Percentiles rank a stretch among this genome's conserved stretches.
Conservation (phyloP, 2,113 vertebrate species). For the Xyliphius kryptos region DNA sequence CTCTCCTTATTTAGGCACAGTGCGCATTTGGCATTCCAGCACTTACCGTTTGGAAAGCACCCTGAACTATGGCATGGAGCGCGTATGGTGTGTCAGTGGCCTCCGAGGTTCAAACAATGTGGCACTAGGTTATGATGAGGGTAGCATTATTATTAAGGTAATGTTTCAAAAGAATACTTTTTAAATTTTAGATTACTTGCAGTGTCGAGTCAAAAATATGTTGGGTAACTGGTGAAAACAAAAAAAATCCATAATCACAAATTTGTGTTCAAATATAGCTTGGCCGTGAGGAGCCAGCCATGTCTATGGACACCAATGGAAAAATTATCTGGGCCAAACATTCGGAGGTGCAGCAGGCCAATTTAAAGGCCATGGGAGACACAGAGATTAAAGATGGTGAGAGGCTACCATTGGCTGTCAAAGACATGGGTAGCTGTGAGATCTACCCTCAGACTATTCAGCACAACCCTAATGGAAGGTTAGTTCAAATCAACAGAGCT, state of each 20-base stretch:
- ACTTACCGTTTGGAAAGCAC: constrained; percentile 96
- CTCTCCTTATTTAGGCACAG: constrained; percentile 69
- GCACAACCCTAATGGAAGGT: constrained; percentile 97
- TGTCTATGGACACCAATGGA: constrained; percentile 98
- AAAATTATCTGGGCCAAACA: constrained; percentile 99
- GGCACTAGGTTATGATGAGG: constrained; percentile 93
- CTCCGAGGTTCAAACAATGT: constrained; percentile 94
- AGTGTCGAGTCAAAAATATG: neutral
- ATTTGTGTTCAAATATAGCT: constrained; percentile 62
- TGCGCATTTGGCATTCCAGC: constrained; percentile 97
- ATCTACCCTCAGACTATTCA: constrained; percentile 98
- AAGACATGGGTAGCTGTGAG: constrained; percentile 99
- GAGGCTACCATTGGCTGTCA: constrained; percentile 89
- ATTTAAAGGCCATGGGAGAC: constrained; percentile 98
- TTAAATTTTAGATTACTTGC: neutral
- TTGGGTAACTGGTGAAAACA: neutral
- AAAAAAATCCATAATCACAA: too few species aligned
- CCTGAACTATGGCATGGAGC: constrained; percentile 95
- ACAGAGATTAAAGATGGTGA: constrained; percentile 97
- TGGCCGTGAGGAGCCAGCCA: constrained; percentile 94
- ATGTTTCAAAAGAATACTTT: neutral
- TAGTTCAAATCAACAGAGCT: constrained; percentile 22
- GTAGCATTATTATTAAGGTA: constrained; percentile 98
- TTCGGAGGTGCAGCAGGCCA: constrained; percentile 95
- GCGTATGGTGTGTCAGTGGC: constrained; percentile 95